Conservation (phyloP, 2,888 invertebrate genomes). For the Odontomyia ornata region DNA sequence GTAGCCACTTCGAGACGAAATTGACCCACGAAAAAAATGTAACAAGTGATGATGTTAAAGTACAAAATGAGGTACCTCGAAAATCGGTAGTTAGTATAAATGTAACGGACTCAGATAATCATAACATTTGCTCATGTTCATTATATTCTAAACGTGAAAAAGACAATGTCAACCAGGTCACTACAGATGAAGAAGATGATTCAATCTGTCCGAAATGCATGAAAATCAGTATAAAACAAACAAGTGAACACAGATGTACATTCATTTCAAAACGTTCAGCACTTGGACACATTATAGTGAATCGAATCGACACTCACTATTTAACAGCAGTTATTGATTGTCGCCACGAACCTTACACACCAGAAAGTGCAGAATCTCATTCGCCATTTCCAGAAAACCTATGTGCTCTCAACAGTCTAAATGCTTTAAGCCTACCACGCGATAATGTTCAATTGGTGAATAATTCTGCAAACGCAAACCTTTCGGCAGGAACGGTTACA, state of each 20-base stretch:
- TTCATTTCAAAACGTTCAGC: slow-evolving; percentile 59
- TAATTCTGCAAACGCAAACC: slow-evolving; percentile 36
- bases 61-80: slow-evolving; percentile 17
- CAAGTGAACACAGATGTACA: slow-evolving; percentile 57
- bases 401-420: slow-evolving; percentile 58
- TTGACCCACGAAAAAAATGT: not conserved
- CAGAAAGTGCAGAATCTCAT: slow-evolving; percentile 82
- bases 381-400: slow-evolving; percentile 69
- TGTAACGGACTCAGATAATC: slow-evolving; percentile 66
- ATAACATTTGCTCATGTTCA: slow-evolving; percentile 59
- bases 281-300: slow-evolving; percentile 65
- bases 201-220: slow-evolving; percentile 59
- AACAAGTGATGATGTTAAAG: slow-evolving; percentile 13
- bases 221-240: slow-evolving; percentile 59
- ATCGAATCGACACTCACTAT: slow-evolving; percentile 67
- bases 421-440: slow-evolving; percentile 50
- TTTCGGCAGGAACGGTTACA: slow-evolving; percentile 48
- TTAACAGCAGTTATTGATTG: slow-evolving; percentile 56
- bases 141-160: slow-evolving; percentile 38
- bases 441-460: slow-evolving; percentile 46
- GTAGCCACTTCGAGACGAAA: not conserved
- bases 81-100: slow-evolving; percentile 63
- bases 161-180: slow-evolving; percentile 8
- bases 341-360: slow-evolving; percentile 79
- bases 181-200: slow-evolving; percentile 48